Base-by-base conservation (phyloP, 2,888 invertebrate genomes). In the Leptothorax acervorum region DNA sequence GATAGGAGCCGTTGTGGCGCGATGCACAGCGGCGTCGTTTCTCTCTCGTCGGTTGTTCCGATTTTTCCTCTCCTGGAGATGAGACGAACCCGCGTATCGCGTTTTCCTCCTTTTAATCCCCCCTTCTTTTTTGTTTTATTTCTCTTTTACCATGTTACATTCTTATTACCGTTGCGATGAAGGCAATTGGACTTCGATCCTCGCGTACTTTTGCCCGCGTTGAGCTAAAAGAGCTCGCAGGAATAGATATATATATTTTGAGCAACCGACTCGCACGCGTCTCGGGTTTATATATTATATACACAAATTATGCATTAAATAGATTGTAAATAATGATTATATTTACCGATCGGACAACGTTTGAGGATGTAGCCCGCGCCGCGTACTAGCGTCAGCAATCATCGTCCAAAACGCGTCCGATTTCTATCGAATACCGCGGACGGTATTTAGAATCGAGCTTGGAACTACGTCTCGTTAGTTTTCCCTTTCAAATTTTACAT, bases 1-100 rank as follows among this genome's bases (percentile, higher is more conserved):
- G 91, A 92, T 89, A 88, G 90, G 90, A 92, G 91, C 89, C 90
- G 91, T 90, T 89, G 89, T 83, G 86, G 82, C 84, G 63, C 39
- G 39, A 74, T 82, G 70, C 68, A 75, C 83, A 85, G 73, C 83
- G 85, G 84, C 84, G 82, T 85, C 85, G 82, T 88, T 88, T 88
- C 85, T 85, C 82, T 85, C 84, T 87, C 82, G 74, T 82, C 75
- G 73, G 85, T 90, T 60, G 60, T 76, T 83, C 85, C 82, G 48
- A 63, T 70, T 35, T 60, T 23, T 2, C 66, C 18, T 39, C 53
- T 15, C 15, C 28, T 70, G 18, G 31, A 31, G 11, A 65, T 63
- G 73, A 85, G 74, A 55, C 65, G 39, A 62, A 76, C 63, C 70
- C 70, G 53, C 45, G 18, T 53, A 42, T 35, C 42, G 55, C 45